Conservation (phyloP, 2,113 vertebrate genomes). For the Strix aluco region DNA sequence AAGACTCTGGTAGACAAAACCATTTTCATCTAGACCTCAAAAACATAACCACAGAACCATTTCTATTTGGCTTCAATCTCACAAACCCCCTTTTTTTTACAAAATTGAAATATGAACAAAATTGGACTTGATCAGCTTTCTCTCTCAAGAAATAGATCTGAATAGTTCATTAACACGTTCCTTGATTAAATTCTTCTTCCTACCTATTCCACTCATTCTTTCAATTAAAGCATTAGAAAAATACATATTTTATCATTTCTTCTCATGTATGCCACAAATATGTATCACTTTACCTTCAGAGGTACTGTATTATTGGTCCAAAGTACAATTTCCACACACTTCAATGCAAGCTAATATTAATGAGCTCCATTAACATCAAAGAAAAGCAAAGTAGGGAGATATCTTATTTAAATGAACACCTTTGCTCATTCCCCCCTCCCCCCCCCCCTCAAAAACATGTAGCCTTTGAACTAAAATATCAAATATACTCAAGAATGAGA, state of each 20-base stretch:
- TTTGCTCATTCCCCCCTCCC: background rate
- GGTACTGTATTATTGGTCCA: background rate
- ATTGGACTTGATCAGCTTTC: background rate
- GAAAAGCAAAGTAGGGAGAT: background rate
- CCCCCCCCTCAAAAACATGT: fast-evolving
- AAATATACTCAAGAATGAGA: background rate
- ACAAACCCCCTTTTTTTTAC: background rate
- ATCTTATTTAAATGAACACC: background rate
- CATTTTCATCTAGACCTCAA: background rate
- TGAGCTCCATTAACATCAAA: background rate
- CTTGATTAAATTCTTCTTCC: background rate
- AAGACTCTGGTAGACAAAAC: background rate
- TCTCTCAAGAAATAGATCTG: background rate
- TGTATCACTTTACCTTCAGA: background rate
- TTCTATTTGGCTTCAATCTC: background rate
- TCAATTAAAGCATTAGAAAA: background rate
- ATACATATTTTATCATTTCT: background rate
- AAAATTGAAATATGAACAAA: background rate
- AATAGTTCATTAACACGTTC: background rate
- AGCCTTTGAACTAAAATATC: background rate
- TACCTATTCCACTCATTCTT: background rate
- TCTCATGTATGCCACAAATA: background rate
- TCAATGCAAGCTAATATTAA: background rate
- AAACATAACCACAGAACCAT: background rate
- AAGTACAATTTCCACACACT: background rate